Percentiles rank a stretch among this genome's conserved stretches.
Evolutionary conservation across 1,140 invertebrate genomes (phyloP).

Genomic region (Nautilus pompilius): DNA sequence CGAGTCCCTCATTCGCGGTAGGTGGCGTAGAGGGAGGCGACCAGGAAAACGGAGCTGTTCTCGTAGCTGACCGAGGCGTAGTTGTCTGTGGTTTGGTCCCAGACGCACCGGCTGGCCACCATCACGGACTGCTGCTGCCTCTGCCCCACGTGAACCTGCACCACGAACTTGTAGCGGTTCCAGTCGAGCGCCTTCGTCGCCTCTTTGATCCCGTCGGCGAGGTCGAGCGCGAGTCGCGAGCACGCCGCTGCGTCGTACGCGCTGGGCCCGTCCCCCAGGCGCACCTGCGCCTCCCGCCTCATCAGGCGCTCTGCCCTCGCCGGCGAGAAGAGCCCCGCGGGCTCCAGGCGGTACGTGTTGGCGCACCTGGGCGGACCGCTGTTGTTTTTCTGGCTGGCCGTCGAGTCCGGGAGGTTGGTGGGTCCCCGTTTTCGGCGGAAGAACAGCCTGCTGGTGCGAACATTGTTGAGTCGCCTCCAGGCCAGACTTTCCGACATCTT

Average conservation of each 20-base stretch:
- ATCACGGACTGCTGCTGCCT: slow-evolving; percentile 32
- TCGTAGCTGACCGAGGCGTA: slow-evolving; percentile 34
- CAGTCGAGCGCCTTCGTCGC: slow-evolving; percentile 32
- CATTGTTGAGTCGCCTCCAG: too few species aligned
- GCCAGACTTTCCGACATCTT: too few species aligned
- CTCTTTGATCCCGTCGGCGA: slow-evolving; percentile 24
- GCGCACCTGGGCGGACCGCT: slow-evolving; percentile 8
- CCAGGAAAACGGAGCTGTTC: slow-evolving; percentile 36
- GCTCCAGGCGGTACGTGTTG: slow-evolving; percentile 30
- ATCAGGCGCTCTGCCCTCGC: slow-evolving; percentile 24
- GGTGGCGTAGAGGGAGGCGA: slow-evolving; percentile 42
- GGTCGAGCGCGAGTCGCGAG: slow-evolving; percentile 15
- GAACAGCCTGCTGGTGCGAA: not conserved
- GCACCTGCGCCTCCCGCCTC: slow-evolving; percentile 21
- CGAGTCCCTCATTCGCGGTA: too few species aligned
- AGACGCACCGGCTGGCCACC: slow-evolving; percentile 41
- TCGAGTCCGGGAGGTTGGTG: slow-evolving; percentile 6
- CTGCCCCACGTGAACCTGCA: slow-evolving; percentile 41
- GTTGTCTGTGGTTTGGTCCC: slow-evolving; percentile 39
- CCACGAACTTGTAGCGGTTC: slow-evolving; percentile 38
- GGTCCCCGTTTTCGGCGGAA: not conserved
- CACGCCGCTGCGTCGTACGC: slow-evolving; percentile 26
- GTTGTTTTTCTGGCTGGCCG: slow-evolving; percentile 5
- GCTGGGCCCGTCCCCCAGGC: slow-evolving; percentile 13
- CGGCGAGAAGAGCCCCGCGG: slow-evolving; percentile 20